Base-by-base conservation (phyloP, 2,113 vertebrate genomes). In the Rousettus leschenaultii region DNA sequence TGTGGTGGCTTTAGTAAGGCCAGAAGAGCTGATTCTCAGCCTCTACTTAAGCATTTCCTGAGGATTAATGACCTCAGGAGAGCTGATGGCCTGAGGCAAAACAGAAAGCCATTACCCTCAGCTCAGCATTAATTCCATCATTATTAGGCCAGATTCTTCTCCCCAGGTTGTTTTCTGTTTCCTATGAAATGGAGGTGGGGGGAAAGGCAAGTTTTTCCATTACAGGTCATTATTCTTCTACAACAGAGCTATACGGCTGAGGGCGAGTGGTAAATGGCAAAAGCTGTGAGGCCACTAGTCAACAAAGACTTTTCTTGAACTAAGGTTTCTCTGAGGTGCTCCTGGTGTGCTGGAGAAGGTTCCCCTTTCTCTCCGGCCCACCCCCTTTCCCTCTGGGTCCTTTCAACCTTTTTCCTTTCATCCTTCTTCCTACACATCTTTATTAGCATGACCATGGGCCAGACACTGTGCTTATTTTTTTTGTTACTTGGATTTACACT, bases 21-120 rank as follows among this genome's bases (percentile, higher is more conserved):
- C 21, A 48, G 73, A 82, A 55, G 48, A 93, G n/a, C 84, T 13
- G 57, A 80, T 80, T 91, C 45, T 51, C 21, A 33, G 59, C 21
- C 35, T 57, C 78, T 66, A 93, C 48, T 74, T 93, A 70, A 84
- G 82, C 45, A 55, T 40, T 96, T 86, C 6, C 35, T 2, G 16
- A 96, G 89, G 57, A 71, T 84, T 91, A 78, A 88, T 88, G 68
- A 94, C 89, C 43, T 12, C 1, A 6, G 28, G 51, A 95, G 35
- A 92, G 84, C 75, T 35, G 59, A 74, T 61, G 51, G 73, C 94
- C 94, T 59, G 77, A 84, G 89, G 89, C 82, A 80, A 73, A 94
- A 80, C 57, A 85, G 77, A 77, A 96, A 92, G 70, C 74, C 30
- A 33, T 55, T 59, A 30, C 57, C 48, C 65, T 95, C 63, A 38